Evolutionary conservation across 2,888 invertebrate genomes (phyloP).

Genomic region (Noctua janthina): DNA sequence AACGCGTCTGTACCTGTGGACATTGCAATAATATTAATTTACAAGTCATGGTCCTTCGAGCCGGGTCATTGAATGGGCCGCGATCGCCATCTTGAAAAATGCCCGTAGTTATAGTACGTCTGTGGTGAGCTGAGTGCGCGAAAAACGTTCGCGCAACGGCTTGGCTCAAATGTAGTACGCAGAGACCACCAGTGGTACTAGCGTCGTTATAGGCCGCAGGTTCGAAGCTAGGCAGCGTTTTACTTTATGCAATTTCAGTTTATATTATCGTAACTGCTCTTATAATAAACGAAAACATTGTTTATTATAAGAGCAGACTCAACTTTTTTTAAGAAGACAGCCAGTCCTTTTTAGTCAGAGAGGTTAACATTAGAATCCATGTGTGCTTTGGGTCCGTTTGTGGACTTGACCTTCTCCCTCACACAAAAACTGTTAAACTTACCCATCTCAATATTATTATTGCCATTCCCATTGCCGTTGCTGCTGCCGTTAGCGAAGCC

Average conservation of each 20-base stretch:
- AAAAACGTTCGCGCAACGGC: not conserved
- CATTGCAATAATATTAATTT: not conserved
- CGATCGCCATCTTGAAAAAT: not conserved
- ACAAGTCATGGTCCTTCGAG: not conserved
- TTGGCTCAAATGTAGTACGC: not conserved
- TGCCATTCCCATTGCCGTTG: slow-evolving; percentile 46
- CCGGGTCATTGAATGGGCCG: not conserved
- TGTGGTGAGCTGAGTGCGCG: not conserved
- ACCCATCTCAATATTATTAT: slow-evolving; percentile 79
- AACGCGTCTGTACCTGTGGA: slow-evolving; percentile 80
- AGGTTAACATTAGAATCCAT: not conserved
- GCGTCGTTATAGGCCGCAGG: not conserved
- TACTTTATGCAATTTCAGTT: not conserved
- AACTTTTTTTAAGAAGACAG: not conserved
- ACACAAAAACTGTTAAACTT: slow-evolving; percentile 28
- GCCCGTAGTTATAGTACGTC: not conserved
- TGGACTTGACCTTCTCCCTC: too few relatives aligned
- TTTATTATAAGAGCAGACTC: too few relatives aligned
- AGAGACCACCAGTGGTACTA: not conserved
- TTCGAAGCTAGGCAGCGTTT: not conserved
- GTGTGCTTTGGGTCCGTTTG: not conserved
- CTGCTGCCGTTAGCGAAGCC: slow-evolving; percentile 81
- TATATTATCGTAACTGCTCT: not conserved
- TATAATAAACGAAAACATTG: not conserved
- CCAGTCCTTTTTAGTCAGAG: not conserved